Percentiles rank a stretch among this genome's conserved stretches.
These are phyloP conservation scores for Malthinus seriepunctatus DNA, from an alignment of 2,888 invertebrate species.

Conservation along the genomic window DNA sequence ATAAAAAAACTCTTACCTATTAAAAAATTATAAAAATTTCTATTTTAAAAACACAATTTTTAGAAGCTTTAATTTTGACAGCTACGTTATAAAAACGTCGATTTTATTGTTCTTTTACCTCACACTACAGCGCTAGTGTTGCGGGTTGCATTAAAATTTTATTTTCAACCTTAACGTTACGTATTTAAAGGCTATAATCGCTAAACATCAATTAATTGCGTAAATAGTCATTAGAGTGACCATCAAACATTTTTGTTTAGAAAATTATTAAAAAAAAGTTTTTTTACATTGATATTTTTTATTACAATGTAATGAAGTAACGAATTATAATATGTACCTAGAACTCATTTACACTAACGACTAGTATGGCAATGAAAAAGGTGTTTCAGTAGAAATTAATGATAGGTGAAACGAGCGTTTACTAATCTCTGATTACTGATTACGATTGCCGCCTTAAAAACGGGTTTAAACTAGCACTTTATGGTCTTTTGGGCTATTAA, in stretches of 20 bases:
- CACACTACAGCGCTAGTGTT: slow-evolving; percentile 47
- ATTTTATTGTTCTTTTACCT: slow-evolving; percentile 52
- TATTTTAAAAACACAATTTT: slow-evolving; percentile 31
- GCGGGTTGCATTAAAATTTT: slow-evolving; percentile 28
- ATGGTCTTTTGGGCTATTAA: no score
- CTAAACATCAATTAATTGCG: neutral
- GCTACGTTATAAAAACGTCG: slow-evolving; percentile 48
- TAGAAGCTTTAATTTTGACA: slow-evolving; percentile 33
- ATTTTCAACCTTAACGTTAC: slow-evolving; percentile 9
- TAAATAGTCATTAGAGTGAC: no score
- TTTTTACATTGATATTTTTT: neutral
- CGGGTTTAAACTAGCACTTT: no score
- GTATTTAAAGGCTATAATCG: slow-evolving; percentile 8
- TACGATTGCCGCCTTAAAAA: no score
- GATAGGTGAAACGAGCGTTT: no score
- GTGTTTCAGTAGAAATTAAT: no score
- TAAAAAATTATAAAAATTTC: slow-evolving; percentile 18
- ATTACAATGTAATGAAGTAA: neutral
- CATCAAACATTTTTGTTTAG: no score
- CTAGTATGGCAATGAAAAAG: no score
- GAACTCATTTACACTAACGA: no score
- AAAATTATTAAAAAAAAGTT: neutral
- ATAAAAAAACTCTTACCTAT: slow-evolving; percentile 24
- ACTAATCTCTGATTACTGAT: no score
- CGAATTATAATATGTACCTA: no score